Base-by-base conservation (phyloP, 1,140 invertebrate genomes). In the Panulirus ornatus region DNA sequence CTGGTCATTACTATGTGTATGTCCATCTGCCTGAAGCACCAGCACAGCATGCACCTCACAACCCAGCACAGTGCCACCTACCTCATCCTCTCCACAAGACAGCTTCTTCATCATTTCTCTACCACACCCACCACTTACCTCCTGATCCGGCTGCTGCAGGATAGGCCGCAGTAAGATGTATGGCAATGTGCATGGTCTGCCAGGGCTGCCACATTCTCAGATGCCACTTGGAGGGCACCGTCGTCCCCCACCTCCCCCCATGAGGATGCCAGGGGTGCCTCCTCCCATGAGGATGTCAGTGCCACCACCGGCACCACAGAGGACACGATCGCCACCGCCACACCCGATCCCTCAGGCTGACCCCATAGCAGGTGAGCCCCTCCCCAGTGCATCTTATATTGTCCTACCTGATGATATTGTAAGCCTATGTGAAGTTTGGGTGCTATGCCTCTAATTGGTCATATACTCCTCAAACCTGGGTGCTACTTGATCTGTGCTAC, bases 111-210 rank as follows among this genome's bases (percentile, higher is more conserved):
- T n/a, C n/a, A 58, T 58, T 11, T 58, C 14, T 58, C 19, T 5
- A 3, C 19, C 19, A 58, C 54, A 14, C 16, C 14, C 19, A 3
- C 3, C 19, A 19, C 54, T 58, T 14, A 22, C 19, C 19, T 14
- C n/a, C 30, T n/a, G n/a, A n/a, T n/a, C n/a, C n/a, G 0, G 16
- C n/a, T 63, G n/a, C 19, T 38, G 6, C 58, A 82, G 86, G 54
- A 82, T 63, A 54, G 66, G 66, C 34, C 63, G 88, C 11, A 38
- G 42, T 9, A 16, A 44, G 34, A 86, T 86, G 54, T 86, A 44
- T 22, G 84, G 90, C 44, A 91, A 91, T 44, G 8, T 63, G 8
- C 42, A 91, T 40, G 82, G 84, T 9, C 75, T 91, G 75, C 90
- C 90, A 2, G 90, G 90, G 8, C 47, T 89, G 14, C 88, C 88